Percentiles rank a stretch among this genome's conserved stretches.
phyloP scores from a whole-genome alignment of 2,888 invertebrate genomes.

The Liodrosophila aerea region DNA sequence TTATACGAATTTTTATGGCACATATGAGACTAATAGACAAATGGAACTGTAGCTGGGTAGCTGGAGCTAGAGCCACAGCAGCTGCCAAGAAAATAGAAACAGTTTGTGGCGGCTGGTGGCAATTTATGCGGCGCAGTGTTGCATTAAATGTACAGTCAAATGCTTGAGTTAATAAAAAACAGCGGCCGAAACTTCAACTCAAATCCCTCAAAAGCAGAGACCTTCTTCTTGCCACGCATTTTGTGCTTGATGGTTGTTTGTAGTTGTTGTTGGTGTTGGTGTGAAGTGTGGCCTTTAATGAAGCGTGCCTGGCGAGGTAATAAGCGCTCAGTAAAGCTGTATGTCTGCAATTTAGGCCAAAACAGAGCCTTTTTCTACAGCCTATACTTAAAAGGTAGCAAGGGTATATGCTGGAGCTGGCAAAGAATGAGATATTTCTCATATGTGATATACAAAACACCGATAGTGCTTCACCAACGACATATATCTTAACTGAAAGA shows the following conservation, averaged over 20 bases:
- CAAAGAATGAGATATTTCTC: too few species aligned
- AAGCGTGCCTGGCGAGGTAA: slow-evolving; percentile 64
- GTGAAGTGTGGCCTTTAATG: slow-evolving; percentile 69
- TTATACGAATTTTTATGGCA: slow-evolving; percentile 72
- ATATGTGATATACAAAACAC: too few species aligned
- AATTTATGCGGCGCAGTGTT: slow-evolving; percentile 76
- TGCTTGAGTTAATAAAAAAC: slow-evolving; percentile 70
- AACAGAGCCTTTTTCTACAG: not conserved
- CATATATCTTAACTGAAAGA: too few species aligned
- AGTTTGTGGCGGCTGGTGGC: slow-evolving; percentile 54
- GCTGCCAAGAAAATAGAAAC: too few species aligned
- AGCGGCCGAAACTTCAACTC: slow-evolving; percentile 13
- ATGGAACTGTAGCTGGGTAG: slow-evolving; percentile 1
- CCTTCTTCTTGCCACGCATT: not conserved
- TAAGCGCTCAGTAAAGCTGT: slow-evolving; percentile 33
- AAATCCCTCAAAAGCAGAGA: slow-evolving; percentile 64
- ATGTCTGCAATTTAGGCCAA: not conserved
- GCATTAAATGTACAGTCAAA: slow-evolving; percentile 76
- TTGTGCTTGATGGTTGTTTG: not conserved
- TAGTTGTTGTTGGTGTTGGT: not conserved
- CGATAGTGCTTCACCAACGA: too few species aligned
- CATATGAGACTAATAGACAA: slow-evolving; percentile 75
- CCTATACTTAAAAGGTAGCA: not conserved
- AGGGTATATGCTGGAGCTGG: too few species aligned
- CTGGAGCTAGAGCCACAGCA: slow-evolving; percentile 19